Evolutionary conservation across 64 coral and sea anemone genomes (phyloP).

Genomic region (Cladopsammia gracilis): DNA sequence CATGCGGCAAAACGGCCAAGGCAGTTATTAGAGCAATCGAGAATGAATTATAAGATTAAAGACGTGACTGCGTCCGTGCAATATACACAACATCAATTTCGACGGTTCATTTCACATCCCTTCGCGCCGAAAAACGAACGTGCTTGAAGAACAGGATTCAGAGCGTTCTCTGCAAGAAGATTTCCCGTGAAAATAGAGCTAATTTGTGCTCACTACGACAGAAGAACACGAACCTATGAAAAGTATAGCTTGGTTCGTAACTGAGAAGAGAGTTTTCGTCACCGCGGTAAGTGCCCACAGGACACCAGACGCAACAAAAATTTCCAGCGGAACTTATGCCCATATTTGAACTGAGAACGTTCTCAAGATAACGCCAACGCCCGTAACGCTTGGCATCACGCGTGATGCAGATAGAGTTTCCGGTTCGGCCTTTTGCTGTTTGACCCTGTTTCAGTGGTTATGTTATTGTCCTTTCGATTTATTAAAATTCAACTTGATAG

Average conservation of each 20-base stretch:
- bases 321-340: conserved; percentile 39
- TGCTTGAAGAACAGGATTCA: not conserved
- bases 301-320: not conserved
- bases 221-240: not conserved
- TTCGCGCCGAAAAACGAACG: not conserved
- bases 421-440: no score
- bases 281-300: conserved; percentile 6
- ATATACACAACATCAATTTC: conserved; percentile 38
- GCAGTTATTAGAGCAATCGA: not conserved
- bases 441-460: no score
- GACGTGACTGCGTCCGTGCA: not conserved
- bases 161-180: not conserved
- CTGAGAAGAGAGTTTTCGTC: not conserved
- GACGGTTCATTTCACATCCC: conserved; percentile 40
- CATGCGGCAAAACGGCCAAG: not conserved
- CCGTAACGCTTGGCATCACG: no score
- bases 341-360: not conserved
- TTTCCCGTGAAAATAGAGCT: not conserved
- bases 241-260: conserved; percentile 21
- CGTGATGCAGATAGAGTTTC: no score
- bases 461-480: no score
- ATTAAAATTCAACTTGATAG: no score
- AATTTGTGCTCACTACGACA: not conserved
- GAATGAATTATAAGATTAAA: not conserved
- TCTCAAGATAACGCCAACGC: not conserved